phyloP scores from a whole-genome alignment of 92 coral and sea anemone species.

The Umimayanthus chanpuru region DNA sequence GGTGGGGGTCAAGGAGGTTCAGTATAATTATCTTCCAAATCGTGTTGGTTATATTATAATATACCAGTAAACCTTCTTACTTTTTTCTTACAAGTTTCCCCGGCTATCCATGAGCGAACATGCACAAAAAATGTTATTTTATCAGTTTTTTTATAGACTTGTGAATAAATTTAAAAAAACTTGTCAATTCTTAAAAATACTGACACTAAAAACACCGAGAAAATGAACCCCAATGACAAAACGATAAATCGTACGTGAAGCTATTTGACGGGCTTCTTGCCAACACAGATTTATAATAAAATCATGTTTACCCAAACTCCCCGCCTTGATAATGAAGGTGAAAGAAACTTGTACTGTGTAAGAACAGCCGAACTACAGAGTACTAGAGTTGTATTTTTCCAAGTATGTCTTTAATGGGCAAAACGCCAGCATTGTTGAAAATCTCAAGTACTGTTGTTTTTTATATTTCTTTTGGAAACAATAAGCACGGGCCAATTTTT shows the following conservation, averaged over 20 bases:
- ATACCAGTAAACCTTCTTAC: too few relatives aligned
- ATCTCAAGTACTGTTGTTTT: background rate
- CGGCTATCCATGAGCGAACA: background rate
- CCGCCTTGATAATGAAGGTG: background rate
- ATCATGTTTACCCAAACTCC: background rate
- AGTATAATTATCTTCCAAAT: too few relatives aligned
- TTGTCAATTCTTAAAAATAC: too few relatives aligned
- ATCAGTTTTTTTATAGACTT: background rate
- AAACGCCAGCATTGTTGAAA: background rate
- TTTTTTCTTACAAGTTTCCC: too few relatives aligned
- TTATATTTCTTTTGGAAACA: too few relatives aligned
- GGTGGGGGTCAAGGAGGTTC: too few relatives aligned
- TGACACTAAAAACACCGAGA: too few relatives aligned
- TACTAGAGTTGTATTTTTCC: background rate
- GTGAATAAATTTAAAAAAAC: too few relatives aligned
- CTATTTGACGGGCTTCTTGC: conserved; percentile 1
- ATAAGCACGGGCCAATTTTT: background rate
- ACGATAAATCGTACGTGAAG: background rate
- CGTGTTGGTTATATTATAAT: too few relatives aligned
- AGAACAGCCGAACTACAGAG: background rate
- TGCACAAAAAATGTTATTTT: too few relatives aligned
- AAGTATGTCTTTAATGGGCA: background rate
- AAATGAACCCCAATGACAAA: background rate
- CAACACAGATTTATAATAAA: background rate
- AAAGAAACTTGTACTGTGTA: background rate